Evolutionary conservation across 2,113 vertebrate genomes (phyloP).

Genomic region (Brienomyrus longianalis): DNA sequence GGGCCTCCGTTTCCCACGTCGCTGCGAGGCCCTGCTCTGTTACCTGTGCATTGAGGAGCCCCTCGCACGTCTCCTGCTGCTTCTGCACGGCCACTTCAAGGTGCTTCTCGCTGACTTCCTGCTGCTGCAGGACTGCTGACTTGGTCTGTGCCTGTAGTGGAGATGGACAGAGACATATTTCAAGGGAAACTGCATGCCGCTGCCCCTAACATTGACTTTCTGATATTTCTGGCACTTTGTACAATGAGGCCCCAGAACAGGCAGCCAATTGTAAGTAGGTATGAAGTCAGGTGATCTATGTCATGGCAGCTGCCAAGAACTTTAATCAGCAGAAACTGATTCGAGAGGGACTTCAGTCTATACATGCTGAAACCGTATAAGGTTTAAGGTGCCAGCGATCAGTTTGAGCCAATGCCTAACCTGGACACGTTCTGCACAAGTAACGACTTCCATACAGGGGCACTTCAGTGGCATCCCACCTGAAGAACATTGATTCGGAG

Average conservation of each 20-base stretch:
- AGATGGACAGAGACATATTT: neutral
- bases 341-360: neutral
- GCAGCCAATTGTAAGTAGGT: neutral
- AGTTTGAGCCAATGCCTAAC: neutral
- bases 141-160: slow-evolving; percentile 58
- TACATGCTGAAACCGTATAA: neutral
- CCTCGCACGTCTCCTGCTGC: slow-evolving; percentile 64
- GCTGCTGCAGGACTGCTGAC: slow-evolving; percentile 58
- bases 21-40: neutral
- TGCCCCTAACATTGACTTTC: neutral
- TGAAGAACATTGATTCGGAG: neutral
- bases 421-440: neutral
- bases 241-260: neutral
- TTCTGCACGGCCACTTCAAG: slow-evolving; percentile 61
- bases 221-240: neutral
- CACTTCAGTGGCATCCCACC: neutral
- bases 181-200: neutral
- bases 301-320: neutral
- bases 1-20: neutral
- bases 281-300: neutral
- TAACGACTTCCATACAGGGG: neutral
- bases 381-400: neutral
- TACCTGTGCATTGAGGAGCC: slow-evolving; percentile 66
- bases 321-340: neutral
- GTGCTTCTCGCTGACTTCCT: slow-evolving; percentile 59